Conservation (phyloP, 2,113 vertebrate genomes). For the Colius striatus region DNA sequence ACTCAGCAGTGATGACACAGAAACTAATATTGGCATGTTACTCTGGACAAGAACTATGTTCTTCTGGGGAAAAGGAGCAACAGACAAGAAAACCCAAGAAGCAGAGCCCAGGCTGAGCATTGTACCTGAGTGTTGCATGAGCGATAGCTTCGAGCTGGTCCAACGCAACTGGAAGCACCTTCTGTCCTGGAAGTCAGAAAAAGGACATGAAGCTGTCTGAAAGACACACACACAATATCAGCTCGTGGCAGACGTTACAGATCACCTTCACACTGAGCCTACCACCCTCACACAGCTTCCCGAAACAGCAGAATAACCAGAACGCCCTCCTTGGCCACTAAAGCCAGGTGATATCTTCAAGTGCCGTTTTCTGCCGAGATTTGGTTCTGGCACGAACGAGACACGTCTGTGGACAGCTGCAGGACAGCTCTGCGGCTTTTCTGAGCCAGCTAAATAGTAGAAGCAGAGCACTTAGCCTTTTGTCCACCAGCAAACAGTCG, state of each 20-base stretch:
- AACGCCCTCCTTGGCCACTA: background rate
- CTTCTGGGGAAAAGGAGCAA: background rate
- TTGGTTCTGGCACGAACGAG: background rate
- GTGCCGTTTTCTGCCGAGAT: background rate
- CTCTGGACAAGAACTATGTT: background rate
- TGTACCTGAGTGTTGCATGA: constrained; percentile 89
- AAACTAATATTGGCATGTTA: background rate
- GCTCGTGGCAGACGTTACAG: background rate
- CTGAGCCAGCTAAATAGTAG: background rate
- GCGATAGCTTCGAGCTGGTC: constrained; percentile 83
- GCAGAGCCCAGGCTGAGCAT: background rate
- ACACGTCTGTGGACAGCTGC: background rate
- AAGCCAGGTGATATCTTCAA: background rate
- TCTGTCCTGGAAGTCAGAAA: constrained; percentile 80
- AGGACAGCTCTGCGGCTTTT: background rate
- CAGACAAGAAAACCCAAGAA: background rate
- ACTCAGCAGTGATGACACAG: background rate
- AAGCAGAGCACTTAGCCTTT: background rate
- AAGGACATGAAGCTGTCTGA: background rate
- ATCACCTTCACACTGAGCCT: background rate
- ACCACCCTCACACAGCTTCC: background rate
- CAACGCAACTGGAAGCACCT: constrained; percentile 86
- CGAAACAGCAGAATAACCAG: background rate
- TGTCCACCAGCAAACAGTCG: background rate
- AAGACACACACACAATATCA: background rate